phyloP scores from a whole-genome alignment of 2,797 vertebrate genomes.

The Spondyliosoma cantharus region DNA sequence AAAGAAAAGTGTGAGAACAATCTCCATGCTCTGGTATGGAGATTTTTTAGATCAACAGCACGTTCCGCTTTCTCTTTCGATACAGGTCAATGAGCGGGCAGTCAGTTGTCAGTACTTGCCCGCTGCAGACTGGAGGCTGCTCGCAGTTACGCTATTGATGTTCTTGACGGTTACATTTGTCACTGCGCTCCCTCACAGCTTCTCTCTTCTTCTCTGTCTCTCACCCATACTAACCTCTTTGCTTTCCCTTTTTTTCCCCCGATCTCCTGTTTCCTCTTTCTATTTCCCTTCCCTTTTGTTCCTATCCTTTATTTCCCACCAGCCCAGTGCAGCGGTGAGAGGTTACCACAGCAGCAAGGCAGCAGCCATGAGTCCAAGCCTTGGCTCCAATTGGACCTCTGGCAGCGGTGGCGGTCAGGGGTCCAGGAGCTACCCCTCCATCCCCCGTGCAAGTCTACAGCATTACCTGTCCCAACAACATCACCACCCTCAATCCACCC shows the following conservation, averaged over 20 bases:
- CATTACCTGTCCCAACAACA: constrained; percentile 67
- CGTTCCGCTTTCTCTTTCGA: constrained; percentile 50
- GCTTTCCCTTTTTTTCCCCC: not conserved
- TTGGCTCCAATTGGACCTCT: constrained; percentile 85
- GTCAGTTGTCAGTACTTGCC: constrained; percentile 61
- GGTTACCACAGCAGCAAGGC: constrained; percentile 87
- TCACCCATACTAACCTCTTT: constrained; percentile 28
- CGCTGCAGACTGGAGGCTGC: constrained; percentile 19
- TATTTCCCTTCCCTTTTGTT: constrained; percentile 5
- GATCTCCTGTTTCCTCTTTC: not conserved
- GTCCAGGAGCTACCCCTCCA: constrained; percentile 84
- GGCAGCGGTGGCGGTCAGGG: constrained; percentile 73
- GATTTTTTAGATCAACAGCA: constrained; percentile 59
- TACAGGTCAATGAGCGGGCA: constrained; percentile 70
- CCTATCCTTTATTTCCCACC: constrained; percentile 55
- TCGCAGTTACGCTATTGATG: constrained; percentile 38
- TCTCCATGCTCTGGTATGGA: constrained; percentile 67
- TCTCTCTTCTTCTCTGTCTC: constrained; percentile 13
- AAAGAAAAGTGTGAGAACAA: constrained; percentile 69
- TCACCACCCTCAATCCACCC: constrained; percentile 77
- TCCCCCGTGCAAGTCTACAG: constrained; percentile 82
- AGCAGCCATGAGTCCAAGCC: constrained; percentile 84
- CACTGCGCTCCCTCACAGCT: constrained; percentile 27
- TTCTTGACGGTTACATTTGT: constrained; percentile 57
- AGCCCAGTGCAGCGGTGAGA: constrained; percentile 88